A percentile compares a stretch with the other conserved stretches of the same genome.
phyloP scores from a whole-genome alignment of 2,797 vertebrate species.

The Rhinogobio ventralis region DNA sequence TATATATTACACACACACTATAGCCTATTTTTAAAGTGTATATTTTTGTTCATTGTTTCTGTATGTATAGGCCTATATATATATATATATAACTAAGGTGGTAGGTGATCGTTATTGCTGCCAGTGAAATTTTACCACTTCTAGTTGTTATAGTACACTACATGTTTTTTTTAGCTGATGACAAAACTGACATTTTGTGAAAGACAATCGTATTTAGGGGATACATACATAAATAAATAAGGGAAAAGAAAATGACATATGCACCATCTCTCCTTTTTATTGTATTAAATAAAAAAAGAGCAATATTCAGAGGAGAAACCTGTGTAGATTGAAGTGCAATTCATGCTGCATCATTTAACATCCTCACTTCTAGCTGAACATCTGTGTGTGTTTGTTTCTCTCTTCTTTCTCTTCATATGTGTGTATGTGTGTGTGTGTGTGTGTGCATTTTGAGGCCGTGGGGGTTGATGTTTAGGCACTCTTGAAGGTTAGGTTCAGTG shows the following conservation, averaged over 20 bases:
- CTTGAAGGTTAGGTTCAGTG: slow-evolving; percentile 54
- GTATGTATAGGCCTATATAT: too few relatives aligned
- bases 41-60: not conserved
- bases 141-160: not conserved
- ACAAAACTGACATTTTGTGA: not conserved
- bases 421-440: slow-evolving; percentile 31
- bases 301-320: not conserved
- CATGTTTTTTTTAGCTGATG: not conserved
- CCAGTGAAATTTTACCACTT: not conserved
- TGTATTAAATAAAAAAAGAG: not conserved
- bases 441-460: not conserved
- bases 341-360: not conserved
- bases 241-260: not conserved
- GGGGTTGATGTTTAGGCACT: slow-evolving; percentile 44
- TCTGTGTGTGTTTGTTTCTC: slow-evolving; percentile 42
- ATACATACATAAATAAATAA: not conserved
- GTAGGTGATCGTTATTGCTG: not conserved
- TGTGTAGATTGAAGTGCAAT: not conserved
- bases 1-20: not conserved
- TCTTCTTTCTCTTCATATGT: slow-evolving; percentile 24
- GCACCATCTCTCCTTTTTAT: not conserved
- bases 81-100: not conserved
- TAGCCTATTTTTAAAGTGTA: not conserved
- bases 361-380: slow-evolving; percentile 24
- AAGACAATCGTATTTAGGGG: not conserved